These are phyloP conservation scores for Drosophila serrata DNA, from an alignment of 1,140 invertebrate species.

Conservation along the genomic window DNA sequence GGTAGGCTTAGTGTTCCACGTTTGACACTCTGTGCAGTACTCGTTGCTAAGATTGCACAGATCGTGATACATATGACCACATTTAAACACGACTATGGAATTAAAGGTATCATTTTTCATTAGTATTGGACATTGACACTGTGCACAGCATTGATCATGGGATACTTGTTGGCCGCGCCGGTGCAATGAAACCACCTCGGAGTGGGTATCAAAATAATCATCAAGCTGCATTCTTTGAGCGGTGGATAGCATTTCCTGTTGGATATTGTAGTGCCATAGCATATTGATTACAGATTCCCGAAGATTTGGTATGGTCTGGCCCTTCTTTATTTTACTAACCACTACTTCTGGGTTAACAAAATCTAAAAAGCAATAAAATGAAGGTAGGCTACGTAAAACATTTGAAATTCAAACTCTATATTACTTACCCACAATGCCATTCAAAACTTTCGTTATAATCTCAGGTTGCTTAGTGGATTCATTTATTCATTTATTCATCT, in stretches of 20 bases:
- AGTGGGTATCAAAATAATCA: constrained; percentile 96
- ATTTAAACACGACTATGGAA: constrained; percentile 94
- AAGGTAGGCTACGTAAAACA: background rate
- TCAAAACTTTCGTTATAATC: constrained; percentile 87
- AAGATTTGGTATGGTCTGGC: constrained; percentile 94
- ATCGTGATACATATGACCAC: constrained; percentile 95
- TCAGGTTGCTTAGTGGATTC: constrained; percentile 95
- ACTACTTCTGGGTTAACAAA: constrained; percentile 96
- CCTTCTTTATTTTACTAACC: constrained; percentile 93
- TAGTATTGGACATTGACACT: constrained; percentile 90
- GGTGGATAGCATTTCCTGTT: constrained; percentile 95
- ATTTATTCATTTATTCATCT: too few species aligned
- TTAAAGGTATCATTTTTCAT: constrained; percentile 89
- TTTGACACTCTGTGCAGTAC: constrained; percentile 87
- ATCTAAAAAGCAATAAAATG: constrained; percentile 51
- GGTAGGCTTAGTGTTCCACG: constrained; percentile 19
- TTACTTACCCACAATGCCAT: constrained; percentile 85
- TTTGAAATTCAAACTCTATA: background rate
- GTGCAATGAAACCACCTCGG: constrained; percentile 91
- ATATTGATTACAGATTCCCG: constrained; percentile 97
- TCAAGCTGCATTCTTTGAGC: constrained; percentile 94
- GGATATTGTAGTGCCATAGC: constrained; percentile 97
- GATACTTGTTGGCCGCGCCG: constrained; percentile 90
- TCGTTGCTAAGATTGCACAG: constrained; percentile 88
- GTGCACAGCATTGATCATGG: constrained; percentile 91